A percentile compares a stretch with the other conserved stretches of the same genome.
Evolutionary conservation across 2,888 invertebrate genomes (phyloP).

Genomic region (Lepetodrilus schrolli): DNA sequence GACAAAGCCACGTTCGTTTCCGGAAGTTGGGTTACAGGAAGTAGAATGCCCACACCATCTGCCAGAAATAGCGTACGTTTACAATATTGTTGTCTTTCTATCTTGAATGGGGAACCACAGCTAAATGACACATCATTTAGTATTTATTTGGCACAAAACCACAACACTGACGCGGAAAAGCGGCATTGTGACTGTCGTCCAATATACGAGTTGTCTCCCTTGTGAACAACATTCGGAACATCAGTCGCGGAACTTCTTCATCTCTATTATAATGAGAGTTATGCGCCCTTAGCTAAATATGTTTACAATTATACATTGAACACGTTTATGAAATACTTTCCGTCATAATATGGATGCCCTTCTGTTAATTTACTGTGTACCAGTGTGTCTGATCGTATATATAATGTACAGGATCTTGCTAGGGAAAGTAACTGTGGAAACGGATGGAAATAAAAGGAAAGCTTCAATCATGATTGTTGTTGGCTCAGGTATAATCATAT

Average conservation of each 20-base stretch:
- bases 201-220: not conserved
- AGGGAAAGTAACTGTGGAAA: not conserved
- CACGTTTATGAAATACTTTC: too few species aligned
- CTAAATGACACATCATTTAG: too few species aligned
- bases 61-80: too few species aligned
- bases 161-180: too few species aligned
- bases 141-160: too few species aligned
- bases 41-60: too few species aligned
- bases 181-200: too few species aligned
- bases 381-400: not conserved
- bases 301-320: too few species aligned
- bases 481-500: constrained; percentile 58
- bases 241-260: too few species aligned
- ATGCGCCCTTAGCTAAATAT: not conserved
- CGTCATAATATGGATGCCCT: not conserved
- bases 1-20: constrained; percentile 19
- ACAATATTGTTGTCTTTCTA: too few species aligned
- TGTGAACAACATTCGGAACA: not conserved
- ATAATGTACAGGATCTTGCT: not conserved
- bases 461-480: constrained; percentile 43
- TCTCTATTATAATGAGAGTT: too few species aligned
- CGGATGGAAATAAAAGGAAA: not conserved
- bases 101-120: too few species aligned
- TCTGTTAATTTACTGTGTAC: not conserved
- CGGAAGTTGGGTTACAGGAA: constrained; percentile 11